phyloP scores from a whole-genome alignment of 1,140 invertebrate species.

The Cydia strobilella region DNA sequence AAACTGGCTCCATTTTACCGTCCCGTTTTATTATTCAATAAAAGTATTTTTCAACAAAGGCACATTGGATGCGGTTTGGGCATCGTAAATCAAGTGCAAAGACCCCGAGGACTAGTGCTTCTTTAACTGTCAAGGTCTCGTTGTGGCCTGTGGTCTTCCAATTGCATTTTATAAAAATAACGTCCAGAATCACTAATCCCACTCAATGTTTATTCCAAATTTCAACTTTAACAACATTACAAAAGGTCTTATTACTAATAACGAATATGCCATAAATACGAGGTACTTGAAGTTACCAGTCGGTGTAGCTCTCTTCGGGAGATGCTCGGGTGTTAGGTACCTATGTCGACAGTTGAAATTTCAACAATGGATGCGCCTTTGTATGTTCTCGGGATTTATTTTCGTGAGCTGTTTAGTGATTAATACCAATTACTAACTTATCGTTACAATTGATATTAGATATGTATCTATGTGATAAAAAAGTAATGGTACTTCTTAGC shows the following conservation, averaged over 20 bases:
- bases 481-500: not conserved
- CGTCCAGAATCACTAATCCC: not conserved
- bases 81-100: slow-evolving; percentile 76
- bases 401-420: slow-evolving; percentile 10
- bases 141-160: slow-evolving; percentile 49
- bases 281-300: not conserved
- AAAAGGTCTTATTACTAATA: not conserved
- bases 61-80: slow-evolving; percentile 76
- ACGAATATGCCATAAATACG: not conserved
- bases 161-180: slow-evolving; percentile 14
- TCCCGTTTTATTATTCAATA: slow-evolving; percentile 79
- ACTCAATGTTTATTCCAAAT: no score
- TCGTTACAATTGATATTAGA: not conserved
- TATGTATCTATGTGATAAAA: not conserved
- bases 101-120: slow-evolving; percentile 62
- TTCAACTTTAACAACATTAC: not conserved
- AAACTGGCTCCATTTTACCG: slow-evolving; percentile 74
- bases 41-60: slow-evolving; percentile 74
- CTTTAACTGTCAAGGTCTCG: slow-evolving; percentile 74
- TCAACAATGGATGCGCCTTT: slow-evolving; percentile 17
- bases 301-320: not conserved
- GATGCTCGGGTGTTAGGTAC: not conserved
- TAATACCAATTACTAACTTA: not conserved
- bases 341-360: slow-evolving; percentile 8
- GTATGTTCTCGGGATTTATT: not conserved